Evolutionary conservation across 2,888 invertebrate species (phyloP), one percentile per base, ranked within the genome.

Genomic region (Scaptomyza caliginosa): DNA sequence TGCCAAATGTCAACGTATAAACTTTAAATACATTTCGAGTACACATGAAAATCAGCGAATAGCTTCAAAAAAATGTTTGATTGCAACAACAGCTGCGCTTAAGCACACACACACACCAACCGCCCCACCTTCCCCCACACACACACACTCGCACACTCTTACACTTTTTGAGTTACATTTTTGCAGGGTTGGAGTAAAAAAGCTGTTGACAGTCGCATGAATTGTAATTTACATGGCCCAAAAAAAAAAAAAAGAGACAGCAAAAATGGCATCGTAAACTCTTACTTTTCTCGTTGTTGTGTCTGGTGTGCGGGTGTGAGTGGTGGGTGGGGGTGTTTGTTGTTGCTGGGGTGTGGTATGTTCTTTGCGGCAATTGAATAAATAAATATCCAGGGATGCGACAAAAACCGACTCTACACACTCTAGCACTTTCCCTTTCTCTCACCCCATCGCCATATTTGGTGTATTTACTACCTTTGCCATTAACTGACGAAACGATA

Each of bases 161-260:
- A 48, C 28, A 32, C 30, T 13, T 42, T 10, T 32, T 13, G 17
- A 17, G 24, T 13, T 4, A 23, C 16, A 30, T 32, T 52, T 8
- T 16, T 17, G 16, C 23, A 3, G 8, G 24, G 10, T 43, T 24
- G 16, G 8, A 17, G 24, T 30, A 49, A 63, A 58, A 63, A 63
- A 58, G 58, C 62, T 63, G 62, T 63, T 63, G 62, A 63, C 58
- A 50, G 45, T 45, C 43, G 30, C 58, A 58, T 58, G 62, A 63
- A 63, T 63, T 63, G 58, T 63, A 63, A 63, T 63, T 58, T 63
- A 54, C 52, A 54, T 49, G 32, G 48, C 48, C 34, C 46, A 46
- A 57, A 58, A 57, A n/a, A n/a, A n/a, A n/a, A n/a, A n/a, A n/a
- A n/a, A n/a, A n/a, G n/a, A n/a, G n/a, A n/a, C n/a, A n/a, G n/a